A percentile compares a stretch with the other conserved stretches of the same genome.
These are phyloP conservation scores for Odontomachus brunneus DNA, from an alignment of 1,140 invertebrate genomes.

Conservation along the genomic window DNA sequence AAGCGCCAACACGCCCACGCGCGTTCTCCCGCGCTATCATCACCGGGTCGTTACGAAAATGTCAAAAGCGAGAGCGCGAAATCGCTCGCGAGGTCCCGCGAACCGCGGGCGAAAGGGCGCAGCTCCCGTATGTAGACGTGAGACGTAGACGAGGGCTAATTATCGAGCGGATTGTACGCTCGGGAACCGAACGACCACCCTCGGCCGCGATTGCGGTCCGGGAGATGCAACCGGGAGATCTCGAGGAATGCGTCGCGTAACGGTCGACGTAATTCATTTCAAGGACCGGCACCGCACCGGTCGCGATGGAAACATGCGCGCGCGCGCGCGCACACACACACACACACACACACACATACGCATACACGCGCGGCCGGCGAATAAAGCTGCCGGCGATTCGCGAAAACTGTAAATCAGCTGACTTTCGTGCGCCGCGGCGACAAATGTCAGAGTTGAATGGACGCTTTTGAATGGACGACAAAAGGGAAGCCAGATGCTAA, in stretches of 20 bases:
- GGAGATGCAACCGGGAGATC: conserved; percentile 7
- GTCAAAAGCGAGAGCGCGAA: conserved; percentile 32
- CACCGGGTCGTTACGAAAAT: conserved; percentile 27
- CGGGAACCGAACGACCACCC: conserved; percentile 20
- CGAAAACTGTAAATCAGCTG: conserved; percentile 53
- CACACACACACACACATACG: too few species aligned
- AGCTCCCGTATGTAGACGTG: conserved; percentile 5
- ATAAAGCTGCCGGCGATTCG: conserved; percentile 23
- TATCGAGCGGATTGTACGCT: conserved; percentile 5
- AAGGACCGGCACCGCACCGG: conserved; percentile 18
- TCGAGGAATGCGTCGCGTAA: conserved; percentile 43
- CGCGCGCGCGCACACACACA: too few species aligned
- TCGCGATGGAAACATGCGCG: neutral
- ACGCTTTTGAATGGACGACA: neutral
- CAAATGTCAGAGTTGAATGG: conserved; percentile 68
- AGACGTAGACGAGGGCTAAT: conserved; percentile 21
- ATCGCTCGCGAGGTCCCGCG: neutral
- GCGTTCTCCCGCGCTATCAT: neutral
- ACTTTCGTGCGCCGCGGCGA: conserved; percentile 11
- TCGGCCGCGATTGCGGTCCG: neutral
- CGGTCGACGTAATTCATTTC: conserved; percentile 40
- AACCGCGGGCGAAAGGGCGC: neutral
- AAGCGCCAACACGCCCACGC: conserved; percentile 1
- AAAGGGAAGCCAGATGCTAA: too few species aligned
- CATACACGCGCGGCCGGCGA: neutral